phyloP scores from a whole-genome alignment of 2,797 vertebrate genomes.

The Sardinella longiceps region DNA sequence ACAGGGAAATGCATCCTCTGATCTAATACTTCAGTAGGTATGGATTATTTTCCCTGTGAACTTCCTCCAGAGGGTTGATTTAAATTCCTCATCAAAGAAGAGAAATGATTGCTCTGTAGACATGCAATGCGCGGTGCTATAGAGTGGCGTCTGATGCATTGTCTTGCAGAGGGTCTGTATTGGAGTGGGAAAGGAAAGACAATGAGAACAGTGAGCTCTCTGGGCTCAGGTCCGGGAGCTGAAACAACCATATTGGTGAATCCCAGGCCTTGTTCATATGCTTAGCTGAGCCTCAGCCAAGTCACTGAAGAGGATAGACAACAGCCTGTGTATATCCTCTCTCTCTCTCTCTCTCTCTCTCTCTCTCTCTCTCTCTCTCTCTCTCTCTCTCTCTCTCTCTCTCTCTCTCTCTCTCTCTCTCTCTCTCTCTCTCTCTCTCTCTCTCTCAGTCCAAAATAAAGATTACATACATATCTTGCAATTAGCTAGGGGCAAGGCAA shows the following conservation, averaged over 20 bases:
- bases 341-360: constrained; percentile 18
- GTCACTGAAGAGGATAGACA: constrained; percentile 29
- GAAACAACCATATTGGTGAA: constrained; percentile 40
- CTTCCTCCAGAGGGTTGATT: not conserved
- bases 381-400: constrained; percentile 23
- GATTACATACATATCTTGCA: constrained; percentile 34
- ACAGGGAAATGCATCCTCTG: not conserved
- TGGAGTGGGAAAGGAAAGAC: not conserved
- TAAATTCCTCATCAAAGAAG: not conserved
- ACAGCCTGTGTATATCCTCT: constrained; percentile 29
- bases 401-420: constrained; percentile 12
- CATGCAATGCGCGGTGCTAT: not conserved
- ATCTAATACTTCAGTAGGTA: constrained; percentile 13
- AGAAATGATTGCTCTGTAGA: not conserved
- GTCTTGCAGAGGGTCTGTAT: not conserved
- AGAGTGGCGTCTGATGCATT: not conserved
- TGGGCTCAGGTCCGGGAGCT: constrained; percentile 12
- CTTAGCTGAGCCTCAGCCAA: constrained; percentile 15
- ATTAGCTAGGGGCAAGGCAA: constrained; percentile 22
- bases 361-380: constrained; percentile 19
- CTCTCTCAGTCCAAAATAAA: constrained; percentile 29
- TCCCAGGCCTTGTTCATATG: constrained; percentile 35
- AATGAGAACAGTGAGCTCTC: not conserved
- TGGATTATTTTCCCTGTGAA: not conserved
- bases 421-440: constrained; percentile 22